Conservation (phyloP, 2,113 vertebrate genomes). For the Antennarius striatus region DNA sequence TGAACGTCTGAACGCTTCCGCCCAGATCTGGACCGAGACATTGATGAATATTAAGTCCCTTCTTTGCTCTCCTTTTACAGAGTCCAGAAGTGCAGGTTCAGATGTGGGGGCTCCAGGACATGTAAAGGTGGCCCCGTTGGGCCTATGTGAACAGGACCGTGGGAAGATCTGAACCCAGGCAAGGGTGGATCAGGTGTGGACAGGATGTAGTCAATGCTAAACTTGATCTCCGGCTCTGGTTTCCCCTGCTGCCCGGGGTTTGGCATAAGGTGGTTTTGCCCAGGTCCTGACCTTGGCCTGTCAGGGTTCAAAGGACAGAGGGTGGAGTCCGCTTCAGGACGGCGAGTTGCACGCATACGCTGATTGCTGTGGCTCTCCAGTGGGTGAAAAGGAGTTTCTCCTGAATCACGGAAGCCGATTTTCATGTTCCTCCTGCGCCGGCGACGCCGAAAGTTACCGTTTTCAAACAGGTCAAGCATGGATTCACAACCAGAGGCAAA, state of each 20-base stretch:
- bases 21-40: constrained; percentile 23
- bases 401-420: constrained; percentile 79
- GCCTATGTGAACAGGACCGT: constrained; percentile 39
- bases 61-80: constrained; percentile 69
- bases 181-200: constrained; percentile 89
- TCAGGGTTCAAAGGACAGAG: constrained; percentile 74
- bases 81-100: constrained; percentile 88
- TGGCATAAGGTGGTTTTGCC: constrained; percentile 53
- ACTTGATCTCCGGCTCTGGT: constrained; percentile 91
- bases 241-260: constrained; percentile 74
- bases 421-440: constrained; percentile 87
- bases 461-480: constrained; percentile 97
- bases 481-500: constrained; percentile 95
- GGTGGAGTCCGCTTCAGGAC: constrained; percentile 70
- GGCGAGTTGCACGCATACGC: constrained; percentile 29
- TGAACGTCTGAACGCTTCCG: constrained; percentile 21
- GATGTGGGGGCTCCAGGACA: constrained; percentile 81
- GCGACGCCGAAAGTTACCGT: constrained; percentile 92
- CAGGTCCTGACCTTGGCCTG: constrained; percentile 55
- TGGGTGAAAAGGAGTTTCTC: constrained; percentile 64
- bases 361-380: constrained; percentile 59
- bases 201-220: constrained; percentile 98
- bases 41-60: not conserved
- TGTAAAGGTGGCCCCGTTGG: constrained; percentile 75
- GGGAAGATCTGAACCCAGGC: constrained; percentile 77